A percentile compares a stretch with the other conserved stretches of the same genome.
These are phyloP conservation scores for Salmo trutta DNA, from an alignment of 2,797 vertebrate genomes.

Conservation along the genomic window DNA sequence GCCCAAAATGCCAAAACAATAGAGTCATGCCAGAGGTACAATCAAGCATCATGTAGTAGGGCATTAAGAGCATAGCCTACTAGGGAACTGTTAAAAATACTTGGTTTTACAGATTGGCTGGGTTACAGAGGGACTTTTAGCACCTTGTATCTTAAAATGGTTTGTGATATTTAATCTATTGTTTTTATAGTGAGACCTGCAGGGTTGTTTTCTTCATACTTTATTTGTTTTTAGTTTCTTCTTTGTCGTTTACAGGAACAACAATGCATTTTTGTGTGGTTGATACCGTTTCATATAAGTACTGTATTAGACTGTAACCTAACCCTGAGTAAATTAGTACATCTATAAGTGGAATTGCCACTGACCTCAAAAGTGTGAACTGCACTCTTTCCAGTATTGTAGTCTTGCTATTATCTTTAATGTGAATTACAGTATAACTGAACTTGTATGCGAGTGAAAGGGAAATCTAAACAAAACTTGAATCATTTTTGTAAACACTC, in stretches of 20 bases:
- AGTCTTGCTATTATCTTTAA: not conserved
- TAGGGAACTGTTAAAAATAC: not conserved
- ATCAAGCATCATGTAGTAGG: too few species aligned
- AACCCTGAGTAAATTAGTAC: too few species aligned
- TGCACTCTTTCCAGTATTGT: not conserved
- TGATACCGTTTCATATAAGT: not conserved
- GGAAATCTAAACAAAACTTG: not conserved
- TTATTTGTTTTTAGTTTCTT: not conserved
- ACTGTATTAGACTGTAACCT: not conserved
- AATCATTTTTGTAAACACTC: not conserved
- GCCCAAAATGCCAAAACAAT: not conserved
- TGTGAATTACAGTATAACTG: not conserved
- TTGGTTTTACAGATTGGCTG: not conserved
- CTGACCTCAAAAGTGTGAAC: not conserved
- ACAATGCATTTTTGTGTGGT: not conserved
- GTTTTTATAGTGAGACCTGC: not conserved
- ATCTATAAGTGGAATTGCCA: too few species aligned
- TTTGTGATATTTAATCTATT: not conserved
- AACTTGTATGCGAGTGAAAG: not conserved
- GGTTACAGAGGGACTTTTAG: not conserved
- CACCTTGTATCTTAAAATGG: not conserved
- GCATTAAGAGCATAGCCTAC: not conserved
- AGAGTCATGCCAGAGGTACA: not conserved
- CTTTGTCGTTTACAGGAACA: not conserved
- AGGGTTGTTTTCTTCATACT: not conserved